Base-by-base conservation (phyloP, 2,113 vertebrate species). In the Cettia cetti region DNA sequence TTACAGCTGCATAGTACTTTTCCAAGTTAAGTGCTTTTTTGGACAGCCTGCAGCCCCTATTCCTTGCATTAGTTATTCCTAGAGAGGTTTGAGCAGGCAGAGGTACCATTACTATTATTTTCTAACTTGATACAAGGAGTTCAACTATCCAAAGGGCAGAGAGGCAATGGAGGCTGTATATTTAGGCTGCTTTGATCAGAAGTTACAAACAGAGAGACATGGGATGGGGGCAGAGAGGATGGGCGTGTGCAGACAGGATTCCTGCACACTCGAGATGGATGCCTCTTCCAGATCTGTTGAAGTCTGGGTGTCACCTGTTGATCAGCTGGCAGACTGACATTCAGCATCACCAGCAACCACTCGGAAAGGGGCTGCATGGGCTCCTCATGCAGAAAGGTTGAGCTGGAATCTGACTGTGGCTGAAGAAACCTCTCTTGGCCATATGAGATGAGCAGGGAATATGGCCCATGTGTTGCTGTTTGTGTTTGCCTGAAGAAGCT, bases 291-390 rank as follows among this genome's bases (percentile, higher is more conserved):
- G 39, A 61, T 63, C 13, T 39, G 15, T 21, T 72, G 17, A 54
- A 26, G 22, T 56, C 49, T 54, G 68, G 3, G 0, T 52, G 39
- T 74, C 1, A 2, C 42, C 44, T 59, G 0, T 59, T 24, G 39
- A 54, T 71, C 52, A 52, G 50, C 53, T 71, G 5, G 1, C 71
- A 80, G 59, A 85, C 28, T 15, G 10, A 44, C 47, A 20, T 33
- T 49, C 18, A 7, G 75, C 71, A 37, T 71, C 12, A 0, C 23
- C 85, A 69, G 63, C 42, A 52, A 13, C 59, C 0, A 0, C 52
- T 39, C 82, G n/a, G 42, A 65, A 57, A 40, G 31, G 30, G 26
- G 24, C 45, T 70, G 31, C 54, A 35, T 33, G 77, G 68, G 31
- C 59, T 90, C 33, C 33, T 30, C 15, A 1, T 5, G 28, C 15